These are phyloP conservation scores for Diprion similis DNA, from an alignment of 1,140 invertebrate species.

Conservation along the genomic window DNA sequence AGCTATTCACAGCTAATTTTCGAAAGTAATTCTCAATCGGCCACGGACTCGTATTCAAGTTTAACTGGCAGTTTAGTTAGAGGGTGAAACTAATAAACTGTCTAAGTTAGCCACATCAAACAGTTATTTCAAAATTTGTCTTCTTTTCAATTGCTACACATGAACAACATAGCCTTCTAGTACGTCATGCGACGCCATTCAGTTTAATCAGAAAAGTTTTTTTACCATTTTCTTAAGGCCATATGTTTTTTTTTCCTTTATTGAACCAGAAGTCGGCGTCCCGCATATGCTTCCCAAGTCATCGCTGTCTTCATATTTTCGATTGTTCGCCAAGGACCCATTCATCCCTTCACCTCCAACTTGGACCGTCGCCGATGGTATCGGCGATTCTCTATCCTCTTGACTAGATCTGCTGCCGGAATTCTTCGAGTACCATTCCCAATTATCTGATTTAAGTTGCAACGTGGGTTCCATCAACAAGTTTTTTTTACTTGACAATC, in stretches of 20 bases:
- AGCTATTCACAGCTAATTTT: too few relatives aligned
- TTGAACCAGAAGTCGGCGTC: slow-evolving; percentile 46
- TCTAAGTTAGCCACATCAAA: too few relatives aligned
- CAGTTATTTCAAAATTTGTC: too few relatives aligned
- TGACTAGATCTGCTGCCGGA: slow-evolving; percentile 32
- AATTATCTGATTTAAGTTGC: slow-evolving; percentile 44
- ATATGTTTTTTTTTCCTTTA: slow-evolving; percentile 63
- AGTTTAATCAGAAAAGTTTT: slow-evolving; percentile 68
- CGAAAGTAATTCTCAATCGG: too few relatives aligned
- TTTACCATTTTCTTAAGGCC: slow-evolving; percentile 70
- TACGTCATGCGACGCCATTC: background rate
- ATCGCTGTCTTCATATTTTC: slow-evolving; percentile 47
- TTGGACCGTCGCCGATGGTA: slow-evolving; percentile 2
- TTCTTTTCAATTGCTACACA: too few relatives aligned
- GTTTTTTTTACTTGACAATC: slow-evolving; percentile 48
- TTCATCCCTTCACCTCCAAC: slow-evolving; percentile 41
- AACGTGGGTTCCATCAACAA: slow-evolving; percentile 16
- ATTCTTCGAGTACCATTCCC: slow-evolving; percentile 43
- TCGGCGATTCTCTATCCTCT: slow-evolving; percentile 23
- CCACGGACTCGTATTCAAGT: too few relatives aligned
- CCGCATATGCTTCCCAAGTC: slow-evolving; percentile 61
- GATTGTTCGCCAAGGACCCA: slow-evolving; percentile 54
- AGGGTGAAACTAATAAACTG: too few relatives aligned
- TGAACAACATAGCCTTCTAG: too few relatives aligned
- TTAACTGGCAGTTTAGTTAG: too few relatives aligned